These are phyloP conservation scores for Hypocryptadius cinnamomeus DNA, from an alignment of 2,113 vertebrate species.

Conservation along the genomic window DNA sequence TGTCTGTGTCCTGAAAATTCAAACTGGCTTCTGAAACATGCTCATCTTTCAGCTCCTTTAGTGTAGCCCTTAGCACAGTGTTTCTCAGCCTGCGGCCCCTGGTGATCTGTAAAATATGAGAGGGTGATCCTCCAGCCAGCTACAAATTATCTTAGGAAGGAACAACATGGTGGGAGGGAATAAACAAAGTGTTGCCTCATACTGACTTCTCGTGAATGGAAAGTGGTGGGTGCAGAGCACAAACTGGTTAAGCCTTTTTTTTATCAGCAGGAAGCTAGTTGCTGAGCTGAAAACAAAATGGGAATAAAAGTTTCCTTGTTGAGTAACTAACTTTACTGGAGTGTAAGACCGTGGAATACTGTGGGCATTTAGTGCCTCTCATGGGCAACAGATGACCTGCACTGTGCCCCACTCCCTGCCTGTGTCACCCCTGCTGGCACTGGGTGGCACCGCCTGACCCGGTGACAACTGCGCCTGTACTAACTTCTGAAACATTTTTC, in stretches of 20 bases:
- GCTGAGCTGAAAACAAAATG: neutral
- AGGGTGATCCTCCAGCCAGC: neutral
- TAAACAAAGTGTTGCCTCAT: neutral
- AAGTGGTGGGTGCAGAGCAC: neutral
- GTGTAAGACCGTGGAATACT: neutral
- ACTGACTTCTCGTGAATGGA: neutral
- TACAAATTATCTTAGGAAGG: neutral
- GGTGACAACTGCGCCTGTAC: neutral
- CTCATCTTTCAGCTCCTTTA: neutral
- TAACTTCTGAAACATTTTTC: slow-evolving; percentile 14
- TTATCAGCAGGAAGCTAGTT: neutral
- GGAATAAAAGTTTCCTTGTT: neutral
- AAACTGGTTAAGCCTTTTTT: neutral
- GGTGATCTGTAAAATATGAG: neutral
- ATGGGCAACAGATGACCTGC: neutral
- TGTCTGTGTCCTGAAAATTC: neutral
- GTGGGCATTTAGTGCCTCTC: neutral
- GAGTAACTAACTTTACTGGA: neutral
- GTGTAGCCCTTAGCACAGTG: neutral
- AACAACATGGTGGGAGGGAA: neutral
- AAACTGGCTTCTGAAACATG: neutral
- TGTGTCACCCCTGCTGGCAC: neutral
- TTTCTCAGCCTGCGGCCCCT: neutral
- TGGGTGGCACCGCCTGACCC: neutral
- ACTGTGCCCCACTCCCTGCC: neutral